phyloP scores from a whole-genome alignment of 2,888 invertebrate genomes.

The Dicyrtoma fusca region DNA sequence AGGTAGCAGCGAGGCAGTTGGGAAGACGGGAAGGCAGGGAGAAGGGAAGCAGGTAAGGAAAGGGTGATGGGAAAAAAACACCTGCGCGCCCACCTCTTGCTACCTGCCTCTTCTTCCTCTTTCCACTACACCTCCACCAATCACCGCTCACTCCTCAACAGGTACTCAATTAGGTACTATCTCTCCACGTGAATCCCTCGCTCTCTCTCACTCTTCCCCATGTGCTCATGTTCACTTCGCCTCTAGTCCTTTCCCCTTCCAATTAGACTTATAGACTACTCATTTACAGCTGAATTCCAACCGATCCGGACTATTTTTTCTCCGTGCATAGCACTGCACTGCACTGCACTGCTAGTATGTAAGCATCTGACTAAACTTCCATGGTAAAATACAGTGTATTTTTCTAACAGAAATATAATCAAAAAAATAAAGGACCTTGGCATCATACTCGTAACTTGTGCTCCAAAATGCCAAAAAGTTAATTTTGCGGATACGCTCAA shows the following conservation, averaged over 20 bases:
- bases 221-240: neutral
- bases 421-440: too few relatives aligned
- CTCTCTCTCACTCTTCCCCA: neutral
- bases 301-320: too few relatives aligned
- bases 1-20: neutral
- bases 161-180: neutral
- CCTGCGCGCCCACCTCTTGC: conserved; percentile 36
- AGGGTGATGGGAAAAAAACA: conserved; percentile 37
- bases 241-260: neutral
- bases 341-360: too few relatives aligned
- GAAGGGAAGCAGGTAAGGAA: conserved; percentile 25
- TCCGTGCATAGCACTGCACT: too few relatives aligned
- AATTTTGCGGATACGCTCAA: neutral
- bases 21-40: neutral
- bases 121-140: conserved; percentile 34
- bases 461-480: neutral
- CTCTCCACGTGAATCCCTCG: neutral
- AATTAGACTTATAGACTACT: neutral
- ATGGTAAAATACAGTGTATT: too few relatives aligned
- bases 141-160: conserved; percentile 13
- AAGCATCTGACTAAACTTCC: too few relatives aligned
- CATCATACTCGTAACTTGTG: too few relatives aligned
- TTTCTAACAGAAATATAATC: too few relatives aligned
- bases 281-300: too few relatives aligned
- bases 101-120: conserved; percentile 19